These are phyloP conservation scores for Drosophila falleni DNA, from an alignment of 2,888 invertebrate genomes.

Conservation along the genomic window DNA sequence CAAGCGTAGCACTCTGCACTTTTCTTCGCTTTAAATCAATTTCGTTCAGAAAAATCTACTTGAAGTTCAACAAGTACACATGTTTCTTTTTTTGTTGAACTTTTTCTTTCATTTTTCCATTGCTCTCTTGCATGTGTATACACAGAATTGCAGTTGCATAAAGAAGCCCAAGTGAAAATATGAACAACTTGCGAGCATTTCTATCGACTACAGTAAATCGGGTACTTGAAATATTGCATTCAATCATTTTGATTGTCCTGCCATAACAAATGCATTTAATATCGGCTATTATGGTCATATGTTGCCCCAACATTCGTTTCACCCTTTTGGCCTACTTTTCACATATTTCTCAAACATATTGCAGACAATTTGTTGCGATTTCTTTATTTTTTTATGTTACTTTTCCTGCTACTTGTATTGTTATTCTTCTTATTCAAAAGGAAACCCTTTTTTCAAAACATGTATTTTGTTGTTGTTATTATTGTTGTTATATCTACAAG, in stretches of 20 bases:
- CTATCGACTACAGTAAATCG: conserved; percentile 24
- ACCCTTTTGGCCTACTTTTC: conserved; percentile 20
- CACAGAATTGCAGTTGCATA: background rate
- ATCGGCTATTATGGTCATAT: conserved; percentile 64
- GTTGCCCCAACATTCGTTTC: background rate
- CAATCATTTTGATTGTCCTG: conserved; percentile 70
- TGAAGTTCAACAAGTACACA: conserved; percentile 32
- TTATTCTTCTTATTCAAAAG: conserved; percentile 34
- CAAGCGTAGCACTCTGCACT: background rate
- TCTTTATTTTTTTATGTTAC: conserved; percentile 11
- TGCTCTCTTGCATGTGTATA: background rate
- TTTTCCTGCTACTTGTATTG: conserved; percentile 18
- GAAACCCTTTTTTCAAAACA: conserved; percentile 66
- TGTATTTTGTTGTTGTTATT: conserved; percentile 38
- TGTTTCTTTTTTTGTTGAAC: conserved; percentile 16
- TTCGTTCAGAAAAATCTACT: conserved; percentile 10
- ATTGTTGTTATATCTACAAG: conserved; percentile 42
- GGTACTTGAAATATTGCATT: conserved; percentile 54
- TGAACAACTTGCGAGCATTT: conserved; percentile 48
- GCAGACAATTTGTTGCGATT: conserved; percentile 53
- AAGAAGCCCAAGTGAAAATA: conserved; percentile 13
- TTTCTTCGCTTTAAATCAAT: conserved; percentile 9
- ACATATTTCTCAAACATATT: conserved; percentile 56
- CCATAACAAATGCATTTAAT: conserved; percentile 65
- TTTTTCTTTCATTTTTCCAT: conserved; percentile 8